Base-by-base conservation (phyloP, 2,888 invertebrate species). In the Caenorhabditis sp. region DNA sequence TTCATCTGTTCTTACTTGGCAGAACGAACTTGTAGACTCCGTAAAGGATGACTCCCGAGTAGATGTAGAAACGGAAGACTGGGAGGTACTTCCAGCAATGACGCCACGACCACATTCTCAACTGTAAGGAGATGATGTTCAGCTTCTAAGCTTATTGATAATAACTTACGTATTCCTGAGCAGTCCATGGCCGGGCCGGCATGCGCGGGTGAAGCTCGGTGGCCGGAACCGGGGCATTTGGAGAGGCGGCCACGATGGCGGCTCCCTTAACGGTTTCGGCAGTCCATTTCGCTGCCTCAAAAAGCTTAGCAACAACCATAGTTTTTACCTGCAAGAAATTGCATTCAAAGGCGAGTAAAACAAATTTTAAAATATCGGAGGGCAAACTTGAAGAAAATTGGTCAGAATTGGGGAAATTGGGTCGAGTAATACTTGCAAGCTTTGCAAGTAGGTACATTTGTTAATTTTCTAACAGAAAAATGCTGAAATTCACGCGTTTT, bases 101-200 rank as follows among this genome's bases (percentile, higher is more conserved):
- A 62, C 86, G 83, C 86, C 86, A 86, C 39, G 86, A 86, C 82
- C 83, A 82, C 85, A 85, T 85, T 52, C 86, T 84, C 52, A 86
- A 50, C 86, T 86, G 55, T 37, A 82, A 74, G 13, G 2, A 5
- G 15, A 2, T 15, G 45, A 15, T 32, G 13, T 37, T 53, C 13
- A 7, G 2, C 1, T 39, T n/a, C 2, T 6, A 5, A 22, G 41
- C 22, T 32, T 4, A n/a, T 27, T 15, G 11, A 24, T 22, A 37
- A 37, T 9, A 8, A 46, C 79, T 75, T 56, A 86, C 86, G 77
- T 86, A 86, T 86, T 86, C 86, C 52, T 80, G 83, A 63, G 80
- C 82, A 41, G 85, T 86, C 83, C 83, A 85, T 41, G 86, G 85
- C 66, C 86, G 79, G 48, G 86, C 85, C 65, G 83, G 83, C 85